Conservation (phyloP, 2,113 vertebrate species). For the Phrynosoma blainvillii region DNA sequence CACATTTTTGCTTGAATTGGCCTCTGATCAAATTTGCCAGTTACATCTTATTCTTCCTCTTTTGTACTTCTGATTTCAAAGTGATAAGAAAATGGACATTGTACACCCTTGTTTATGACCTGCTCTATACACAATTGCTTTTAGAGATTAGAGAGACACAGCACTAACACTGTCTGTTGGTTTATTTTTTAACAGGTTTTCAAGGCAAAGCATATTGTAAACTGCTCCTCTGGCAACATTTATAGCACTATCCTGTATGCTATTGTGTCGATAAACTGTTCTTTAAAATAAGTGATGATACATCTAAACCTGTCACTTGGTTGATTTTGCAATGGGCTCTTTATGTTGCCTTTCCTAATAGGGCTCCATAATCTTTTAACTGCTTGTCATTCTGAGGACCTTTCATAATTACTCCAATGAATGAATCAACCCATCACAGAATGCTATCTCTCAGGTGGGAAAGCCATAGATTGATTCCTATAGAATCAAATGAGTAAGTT, state of each 20-base stretch:
- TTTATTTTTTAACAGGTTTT: background rate
- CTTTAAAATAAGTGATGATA: background rate
- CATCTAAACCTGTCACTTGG: background rate
- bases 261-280: constrained; percentile 27
- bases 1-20: background rate
- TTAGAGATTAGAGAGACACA: constrained; percentile 9
- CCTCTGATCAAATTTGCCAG: background rate
- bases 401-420: constrained; percentile 33
- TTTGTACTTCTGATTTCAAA: constrained; percentile 39
- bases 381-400: constrained; percentile 24
- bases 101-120: constrained; percentile 16
- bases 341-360: background rate
- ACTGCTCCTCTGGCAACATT: background rate
- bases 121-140: constrained; percentile 26
- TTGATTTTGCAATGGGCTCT: constrained; percentile 19
- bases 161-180: background rate
- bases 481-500: constrained; percentile 1
- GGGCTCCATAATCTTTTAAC: constrained; percentile 5
- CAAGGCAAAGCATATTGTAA: constrained; percentile 7
- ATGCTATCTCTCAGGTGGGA: constrained; percentile 32
- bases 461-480: background rate
- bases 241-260: background rate
- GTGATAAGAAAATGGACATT: constrained; percentile 42
- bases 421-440: constrained; percentile 27
- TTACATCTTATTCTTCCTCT: background rate